Evolutionary conservation across 2,888 invertebrate species (phyloP).

Genomic region (Drosophila yooni): DNA sequence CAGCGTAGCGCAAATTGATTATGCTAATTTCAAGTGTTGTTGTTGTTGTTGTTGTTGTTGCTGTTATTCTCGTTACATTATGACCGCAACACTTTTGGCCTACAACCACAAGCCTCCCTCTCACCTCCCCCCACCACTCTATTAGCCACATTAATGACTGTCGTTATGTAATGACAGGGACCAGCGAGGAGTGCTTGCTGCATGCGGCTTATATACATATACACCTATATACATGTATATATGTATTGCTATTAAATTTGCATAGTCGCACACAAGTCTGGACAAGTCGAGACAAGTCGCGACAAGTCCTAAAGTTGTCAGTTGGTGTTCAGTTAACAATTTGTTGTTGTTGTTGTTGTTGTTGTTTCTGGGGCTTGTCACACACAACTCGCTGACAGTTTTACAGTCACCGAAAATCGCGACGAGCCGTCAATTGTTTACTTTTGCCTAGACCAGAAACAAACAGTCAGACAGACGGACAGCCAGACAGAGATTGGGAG

Average conservation of each 20-base stretch:
- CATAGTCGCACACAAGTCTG: constrained; percentile 55
- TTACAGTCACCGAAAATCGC: constrained; percentile 60
- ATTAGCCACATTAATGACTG: constrained; percentile 71
- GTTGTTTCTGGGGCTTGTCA: constrained; percentile 54
- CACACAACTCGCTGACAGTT: constrained; percentile 73
- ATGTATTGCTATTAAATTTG: constrained; percentile 66
- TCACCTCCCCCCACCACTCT: neutral
- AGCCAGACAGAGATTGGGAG: neutral
- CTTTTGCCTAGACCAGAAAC: constrained; percentile 49
- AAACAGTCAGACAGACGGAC: constrained; percentile 18
- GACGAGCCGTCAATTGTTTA: constrained; percentile 73
- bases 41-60: constrained; percentile 17
- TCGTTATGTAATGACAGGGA: constrained; percentile 71
- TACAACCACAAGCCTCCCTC: neutral
- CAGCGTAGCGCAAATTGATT: constrained; percentile 71
- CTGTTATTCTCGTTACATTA: constrained; percentile 31
- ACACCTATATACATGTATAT: constrained; percentile 9
- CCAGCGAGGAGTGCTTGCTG: constrained; percentile 43
- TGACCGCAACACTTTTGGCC: constrained; percentile 57
- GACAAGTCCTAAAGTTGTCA: constrained; percentile 53
- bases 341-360: constrained; percentile 16
- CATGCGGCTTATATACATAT: neutral
- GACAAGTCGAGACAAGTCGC: constrained; percentile 45
- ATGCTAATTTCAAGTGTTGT: constrained; percentile 64
- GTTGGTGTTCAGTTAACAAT: constrained; percentile 34